phyloP scores from a whole-genome alignment of 2,888 invertebrate genomes.

The Lordiphosa andalusiaca region DNA sequence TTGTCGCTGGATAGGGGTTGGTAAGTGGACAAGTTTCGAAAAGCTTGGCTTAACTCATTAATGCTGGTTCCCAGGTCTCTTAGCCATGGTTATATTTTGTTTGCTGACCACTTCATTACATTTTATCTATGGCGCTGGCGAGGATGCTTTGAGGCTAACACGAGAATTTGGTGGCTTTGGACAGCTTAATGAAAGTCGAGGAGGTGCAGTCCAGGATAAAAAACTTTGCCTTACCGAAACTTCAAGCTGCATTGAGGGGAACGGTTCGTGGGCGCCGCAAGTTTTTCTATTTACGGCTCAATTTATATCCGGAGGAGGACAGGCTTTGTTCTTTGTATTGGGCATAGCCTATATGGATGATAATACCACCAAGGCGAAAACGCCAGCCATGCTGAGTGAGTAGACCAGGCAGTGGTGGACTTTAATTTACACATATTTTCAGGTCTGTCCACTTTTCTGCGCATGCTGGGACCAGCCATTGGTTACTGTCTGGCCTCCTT shows the following conservation, averaged over 20 bases:
- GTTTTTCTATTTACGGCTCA: slow-evolving; percentile 85
- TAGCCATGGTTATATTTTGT: slow-evolving; percentile 84
- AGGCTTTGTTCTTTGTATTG: slow-evolving; percentile 85
- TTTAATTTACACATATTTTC: slow-evolving; percentile 48
- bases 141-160: slow-evolving; percentile 84
- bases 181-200: slow-evolving; percentile 72
- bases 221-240: slow-evolving; percentile 35
- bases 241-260: slow-evolving; percentile 29
- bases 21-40: slow-evolving; percentile 41
- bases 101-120: slow-evolving; percentile 85
- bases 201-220: slow-evolving; percentile 10
- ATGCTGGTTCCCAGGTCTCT: slow-evolving; percentile 76
- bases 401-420: slow-evolving; percentile 17
- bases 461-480: slow-evolving; percentile 82
- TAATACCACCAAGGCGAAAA: slow-evolving; percentile 85
- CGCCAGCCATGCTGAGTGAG: slow-evolving; percentile 85
- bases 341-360: slow-evolving; percentile 88
- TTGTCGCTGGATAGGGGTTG: slow-evolving; percentile 86
- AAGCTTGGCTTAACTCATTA: too few species aligned
- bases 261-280: slow-evolving; percentile 81
- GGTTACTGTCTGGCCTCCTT: slow-evolving; percentile 85
- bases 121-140: slow-evolving; percentile 85
- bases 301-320: slow-evolving; percentile 85
- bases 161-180: slow-evolving; percentile 82
- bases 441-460: slow-evolving; percentile 85